These are phyloP conservation scores for Enteromius unitaeniatus DNA, from an alignment of 2,797 vertebrate species.

Conservation along the genomic window DNA sequence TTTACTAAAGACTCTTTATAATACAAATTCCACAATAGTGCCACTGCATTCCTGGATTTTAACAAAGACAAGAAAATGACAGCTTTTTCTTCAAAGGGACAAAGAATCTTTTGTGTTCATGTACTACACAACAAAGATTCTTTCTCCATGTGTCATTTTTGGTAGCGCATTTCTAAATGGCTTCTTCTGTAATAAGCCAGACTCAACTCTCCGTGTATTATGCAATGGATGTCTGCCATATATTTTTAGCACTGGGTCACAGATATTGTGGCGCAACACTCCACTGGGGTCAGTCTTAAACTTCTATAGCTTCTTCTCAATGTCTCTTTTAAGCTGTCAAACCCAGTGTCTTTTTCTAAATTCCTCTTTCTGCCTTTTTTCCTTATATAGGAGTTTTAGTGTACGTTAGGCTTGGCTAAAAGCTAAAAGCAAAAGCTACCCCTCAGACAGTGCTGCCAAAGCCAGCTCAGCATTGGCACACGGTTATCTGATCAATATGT, in stretches of 20 bases:
- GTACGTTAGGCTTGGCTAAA: conserved; percentile 47
- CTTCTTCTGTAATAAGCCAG: not conserved
- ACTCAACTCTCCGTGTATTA: not conserved
- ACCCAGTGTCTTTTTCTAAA: not conserved
- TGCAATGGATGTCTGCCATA: not conserved
- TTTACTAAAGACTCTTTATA: conserved; percentile 22
- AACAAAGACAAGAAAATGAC: conserved; percentile 50
- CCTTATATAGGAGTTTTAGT: not conserved
- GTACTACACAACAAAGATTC: conserved; percentile 27
- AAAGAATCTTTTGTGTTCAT: conserved; percentile 54
- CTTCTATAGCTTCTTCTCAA: not conserved
- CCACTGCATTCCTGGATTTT: conserved; percentile 14
- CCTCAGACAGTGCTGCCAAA: conserved; percentile 22
- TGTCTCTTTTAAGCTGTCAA: conserved; percentile 4
- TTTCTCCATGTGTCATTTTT: conserved; percentile 30
- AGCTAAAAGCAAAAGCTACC: conserved; percentile 46
- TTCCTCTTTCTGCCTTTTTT: not conserved
- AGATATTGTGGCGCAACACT: not conserved
- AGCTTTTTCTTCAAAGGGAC: conserved; percentile 49
- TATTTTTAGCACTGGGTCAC: conserved; percentile 38
- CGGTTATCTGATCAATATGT: conserved; percentile 30
- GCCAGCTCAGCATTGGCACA: conserved; percentile 43
- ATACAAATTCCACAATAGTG: conserved; percentile 15
- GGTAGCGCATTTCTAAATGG: not conserved
- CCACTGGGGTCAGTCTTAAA: not conserved